A percentile compares a stretch with the other conserved stretches of the same genome.
Evolutionary conservation across 1,140 invertebrate genomes (phyloP).

Genomic region (Nasonia longicornis): DNA sequence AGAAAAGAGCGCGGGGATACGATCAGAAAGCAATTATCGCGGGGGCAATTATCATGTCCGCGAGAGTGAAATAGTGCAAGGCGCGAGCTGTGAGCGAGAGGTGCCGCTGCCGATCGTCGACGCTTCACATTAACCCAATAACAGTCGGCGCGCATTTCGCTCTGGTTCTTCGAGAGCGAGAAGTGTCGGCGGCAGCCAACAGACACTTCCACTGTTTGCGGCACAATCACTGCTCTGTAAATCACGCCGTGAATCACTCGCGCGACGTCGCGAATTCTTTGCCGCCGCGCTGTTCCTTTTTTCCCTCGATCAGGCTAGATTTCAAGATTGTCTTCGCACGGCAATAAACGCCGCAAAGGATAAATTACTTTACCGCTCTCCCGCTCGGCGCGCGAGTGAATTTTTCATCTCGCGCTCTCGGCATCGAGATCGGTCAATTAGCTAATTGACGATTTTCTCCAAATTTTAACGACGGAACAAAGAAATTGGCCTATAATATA

Average conservation of each 20-base stretch:
- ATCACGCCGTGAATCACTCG: constrained; percentile 60
- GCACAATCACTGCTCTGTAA: constrained; percentile 51
- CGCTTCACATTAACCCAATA: constrained; percentile 56
- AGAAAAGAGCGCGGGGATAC: background rate
- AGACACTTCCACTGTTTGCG: background rate
- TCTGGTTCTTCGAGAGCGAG: background rate
- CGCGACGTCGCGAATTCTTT: background rate
- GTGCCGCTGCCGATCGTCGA: background rate
- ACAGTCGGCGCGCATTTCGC: constrained; percentile 46
- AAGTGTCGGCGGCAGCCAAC: background rate
- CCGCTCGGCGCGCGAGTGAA: background rate
- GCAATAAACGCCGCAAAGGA: background rate
- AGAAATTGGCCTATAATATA: background rate
- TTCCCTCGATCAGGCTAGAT: constrained; percentile 12
- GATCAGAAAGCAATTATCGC: constrained; percentile 11
- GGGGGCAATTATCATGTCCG: background rate
- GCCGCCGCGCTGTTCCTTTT: background rate
- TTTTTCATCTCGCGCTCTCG: constrained; percentile 1
- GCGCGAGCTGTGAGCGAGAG: background rate
- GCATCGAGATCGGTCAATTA: background rate
- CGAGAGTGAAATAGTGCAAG: constrained; percentile 1
- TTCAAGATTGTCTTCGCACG: constrained; percentile 4
- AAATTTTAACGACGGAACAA: background rate
- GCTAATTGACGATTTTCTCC: background rate
- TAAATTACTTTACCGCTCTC: background rate